A percentile compares a stretch with the other conserved stretches of the same genome.
Evolutionary conservation across 2,113 vertebrate species (phyloP).

Genomic region (Sphyrna mokarran): DNA sequence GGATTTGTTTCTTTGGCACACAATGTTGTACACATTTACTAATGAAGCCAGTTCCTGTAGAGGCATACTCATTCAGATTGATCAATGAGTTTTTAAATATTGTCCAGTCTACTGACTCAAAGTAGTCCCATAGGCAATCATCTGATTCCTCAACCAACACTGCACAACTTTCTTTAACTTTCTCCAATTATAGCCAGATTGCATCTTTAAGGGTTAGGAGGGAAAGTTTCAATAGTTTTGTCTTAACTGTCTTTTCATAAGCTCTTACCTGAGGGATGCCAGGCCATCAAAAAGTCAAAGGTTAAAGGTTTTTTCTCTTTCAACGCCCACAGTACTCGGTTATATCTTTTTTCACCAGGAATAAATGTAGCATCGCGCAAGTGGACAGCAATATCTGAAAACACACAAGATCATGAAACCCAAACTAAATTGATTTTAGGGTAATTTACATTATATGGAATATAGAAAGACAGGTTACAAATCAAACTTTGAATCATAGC

Average conservation of each 20-base stretch:
- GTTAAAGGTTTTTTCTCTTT: slow-evolving; percentile 69
- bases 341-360: slow-evolving; percentile 64
- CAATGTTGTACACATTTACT: too few relatives aligned
- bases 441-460: slow-evolving; percentile 47
- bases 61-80: too few relatives aligned
- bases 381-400: slow-evolving; percentile 68
- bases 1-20: too few relatives aligned
- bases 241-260: background rate
- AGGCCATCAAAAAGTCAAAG: slow-evolving; percentile 73
- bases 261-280: slow-evolving; percentile 59
- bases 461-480: slow-evolving; percentile 9
- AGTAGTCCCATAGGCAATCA: too few relatives aligned
- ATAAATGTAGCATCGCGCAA: slow-evolving; percentile 62
- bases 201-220: background rate
- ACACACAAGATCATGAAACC: slow-evolving; percentile 39
- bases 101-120: too few relatives aligned
- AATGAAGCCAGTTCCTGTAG: too few relatives aligned
- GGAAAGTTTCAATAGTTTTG: background rate
- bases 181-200: background rate
- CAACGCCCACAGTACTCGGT: slow-evolving; percentile 68
- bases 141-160: too few relatives aligned
- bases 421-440: background rate
- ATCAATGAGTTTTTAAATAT: too few relatives aligned
- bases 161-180: too few relatives aligned
- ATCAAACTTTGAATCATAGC: background rate